phyloP scores from a whole-genome alignment of 1,140 invertebrate genomes.

The Hestina assimilis region DNA sequence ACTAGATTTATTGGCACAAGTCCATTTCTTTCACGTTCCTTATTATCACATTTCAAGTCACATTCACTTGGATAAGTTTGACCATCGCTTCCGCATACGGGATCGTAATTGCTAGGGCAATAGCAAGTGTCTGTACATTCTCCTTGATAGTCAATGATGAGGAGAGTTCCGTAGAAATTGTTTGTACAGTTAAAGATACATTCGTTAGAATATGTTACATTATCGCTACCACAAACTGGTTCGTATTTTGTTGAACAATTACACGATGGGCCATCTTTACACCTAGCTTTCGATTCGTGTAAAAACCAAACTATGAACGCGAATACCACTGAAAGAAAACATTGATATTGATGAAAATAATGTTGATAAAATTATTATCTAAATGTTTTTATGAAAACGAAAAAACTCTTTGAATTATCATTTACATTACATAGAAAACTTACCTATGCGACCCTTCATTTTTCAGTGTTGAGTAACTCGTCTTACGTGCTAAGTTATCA shows the following conservation, averaged over 20 bases:
- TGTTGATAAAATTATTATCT: no score
- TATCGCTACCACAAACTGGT: slow-evolving; percentile 34
- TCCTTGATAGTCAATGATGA: slow-evolving; percentile 70
- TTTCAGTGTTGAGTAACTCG: neutral
- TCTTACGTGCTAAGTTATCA: neutral
- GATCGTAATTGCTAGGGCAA: slow-evolving; percentile 9
- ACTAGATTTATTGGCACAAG: slow-evolving; percentile 8
- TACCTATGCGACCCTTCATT: slow-evolving; percentile 6
- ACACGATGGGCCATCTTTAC: neutral
- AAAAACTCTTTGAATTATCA: no score
- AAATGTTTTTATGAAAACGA: no score
- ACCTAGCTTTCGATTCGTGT: neutral
- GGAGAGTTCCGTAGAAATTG: slow-evolving; percentile 10
- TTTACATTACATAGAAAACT: neutral
- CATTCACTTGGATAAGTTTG: slow-evolving; percentile 29
- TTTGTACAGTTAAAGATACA: slow-evolving; percentile 31
- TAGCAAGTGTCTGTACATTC: slow-evolving; percentile 20
- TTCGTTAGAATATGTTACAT: slow-evolving; percentile 34
- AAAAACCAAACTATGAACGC: neutral
- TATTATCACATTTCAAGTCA: slow-evolving; percentile 22
- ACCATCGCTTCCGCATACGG: slow-evolving; percentile 30
- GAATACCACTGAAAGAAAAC: slow-evolving; percentile 8
- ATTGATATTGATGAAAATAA: neutral
- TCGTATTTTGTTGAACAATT: slow-evolving; percentile 12
- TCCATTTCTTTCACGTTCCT: slow-evolving; percentile 3